These are phyloP conservation scores for Hozukius guyotensis DNA, from an alignment of 2,797 vertebrate species.

Conservation along the genomic window DNA sequence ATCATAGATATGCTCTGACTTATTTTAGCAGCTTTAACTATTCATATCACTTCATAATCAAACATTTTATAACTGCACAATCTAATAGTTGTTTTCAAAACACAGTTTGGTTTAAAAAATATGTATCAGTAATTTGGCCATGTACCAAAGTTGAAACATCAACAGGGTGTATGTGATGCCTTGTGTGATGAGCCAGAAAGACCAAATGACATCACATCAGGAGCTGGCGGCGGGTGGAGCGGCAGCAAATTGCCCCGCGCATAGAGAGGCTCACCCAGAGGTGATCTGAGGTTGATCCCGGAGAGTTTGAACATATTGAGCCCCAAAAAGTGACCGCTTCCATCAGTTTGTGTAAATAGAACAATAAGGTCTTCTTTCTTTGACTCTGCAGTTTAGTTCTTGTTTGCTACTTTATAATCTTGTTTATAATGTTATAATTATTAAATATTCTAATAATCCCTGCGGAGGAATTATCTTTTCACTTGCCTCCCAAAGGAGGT, in stretches of 20 bases:
- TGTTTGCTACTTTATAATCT: not conserved
- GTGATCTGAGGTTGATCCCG: not conserved
- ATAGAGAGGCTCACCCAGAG: not conserved
- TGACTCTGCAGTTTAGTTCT: not conserved
- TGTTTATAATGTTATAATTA: not conserved
- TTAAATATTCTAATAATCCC: not conserved
- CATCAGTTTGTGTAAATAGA: not conserved
- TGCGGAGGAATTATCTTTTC: slow-evolving; percentile 4
- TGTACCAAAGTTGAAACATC: not conserved
- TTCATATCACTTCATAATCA: not conserved
- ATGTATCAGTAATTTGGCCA: not conserved
- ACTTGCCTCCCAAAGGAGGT: slow-evolving; percentile 7
- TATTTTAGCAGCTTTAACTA: not conserved
- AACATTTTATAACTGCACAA: not conserved
- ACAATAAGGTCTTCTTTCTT: not conserved
- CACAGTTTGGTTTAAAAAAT: not conserved
- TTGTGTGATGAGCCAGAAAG: slow-evolving; percentile 32
- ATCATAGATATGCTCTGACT: not conserved
- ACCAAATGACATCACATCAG: slow-evolving; percentile 10
- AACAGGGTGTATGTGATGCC: not conserved
- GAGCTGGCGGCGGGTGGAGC: not conserved
- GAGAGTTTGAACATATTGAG: not conserved
- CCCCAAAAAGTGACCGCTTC: not conserved
- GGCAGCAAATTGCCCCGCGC: not conserved
- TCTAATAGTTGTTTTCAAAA: not conserved